Percentiles rank a stretch among this genome's conserved stretches.
These are phyloP conservation scores for Helicolenus hilgendorfi DNA, from an alignment of 2,797 vertebrate genomes.

Conservation along the genomic window DNA sequence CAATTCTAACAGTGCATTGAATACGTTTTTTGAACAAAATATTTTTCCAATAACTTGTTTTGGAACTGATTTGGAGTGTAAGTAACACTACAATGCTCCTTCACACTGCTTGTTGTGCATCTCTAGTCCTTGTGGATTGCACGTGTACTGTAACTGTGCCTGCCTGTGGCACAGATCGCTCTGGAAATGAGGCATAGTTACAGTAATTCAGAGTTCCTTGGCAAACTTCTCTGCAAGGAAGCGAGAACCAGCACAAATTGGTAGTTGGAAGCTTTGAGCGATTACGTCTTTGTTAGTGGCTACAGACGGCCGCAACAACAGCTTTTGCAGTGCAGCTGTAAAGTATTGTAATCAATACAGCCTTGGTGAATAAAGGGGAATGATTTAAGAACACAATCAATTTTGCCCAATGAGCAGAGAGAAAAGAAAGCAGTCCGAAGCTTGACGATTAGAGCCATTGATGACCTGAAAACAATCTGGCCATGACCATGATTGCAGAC, in stretches of 20 bases:
- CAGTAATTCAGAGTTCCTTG: constrained; percentile 66
- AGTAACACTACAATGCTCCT: too few relatives aligned
- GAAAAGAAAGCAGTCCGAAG: constrained; percentile 45
- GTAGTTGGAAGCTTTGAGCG: constrained; percentile 80
- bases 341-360: constrained; percentile 81
- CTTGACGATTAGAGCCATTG: constrained; percentile 74
- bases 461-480: constrained; percentile 83
- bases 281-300: constrained; percentile 84
- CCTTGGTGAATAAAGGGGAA: constrained; percentile 74
- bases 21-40: neutral
- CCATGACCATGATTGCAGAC: constrained; percentile 57
- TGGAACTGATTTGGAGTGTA: neutral
- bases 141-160: neutral
- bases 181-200: constrained; percentile 61
- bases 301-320: constrained; percentile 72
- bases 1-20: neutral
- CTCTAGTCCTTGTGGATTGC: neutral
- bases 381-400: constrained; percentile 82
- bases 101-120: neutral
- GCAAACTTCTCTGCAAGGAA: constrained; percentile 67
- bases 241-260: constrained; percentile 77
- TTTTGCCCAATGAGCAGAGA: constrained; percentile 71
- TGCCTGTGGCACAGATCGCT: neutral
- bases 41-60: neutral
- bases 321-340: constrained; percentile 65